These are phyloP conservation scores for Platycheirus albimanus DNA, from an alignment of 2,888 invertebrate species.

Conservation along the genomic window DNA sequence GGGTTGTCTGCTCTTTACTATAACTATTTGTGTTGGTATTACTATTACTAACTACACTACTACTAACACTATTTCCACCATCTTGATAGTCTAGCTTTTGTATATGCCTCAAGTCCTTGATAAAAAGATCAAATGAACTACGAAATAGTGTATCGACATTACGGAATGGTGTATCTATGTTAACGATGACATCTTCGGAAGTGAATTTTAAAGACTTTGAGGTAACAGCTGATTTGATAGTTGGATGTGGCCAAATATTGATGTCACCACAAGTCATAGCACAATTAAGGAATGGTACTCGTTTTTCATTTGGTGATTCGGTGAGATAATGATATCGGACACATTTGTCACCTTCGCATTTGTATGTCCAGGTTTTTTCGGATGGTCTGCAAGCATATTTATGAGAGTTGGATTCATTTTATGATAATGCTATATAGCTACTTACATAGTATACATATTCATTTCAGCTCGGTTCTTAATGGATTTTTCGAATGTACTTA, in stretches of 20 bases:
- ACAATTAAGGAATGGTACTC: conserved; percentile 88
- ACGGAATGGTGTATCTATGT: conserved; percentile 79
- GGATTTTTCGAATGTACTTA: conserved; percentile 79
- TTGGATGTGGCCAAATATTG: conserved; percentile 92
- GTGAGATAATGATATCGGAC: conserved; percentile 84
- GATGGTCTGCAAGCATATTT: conserved; percentile 78
- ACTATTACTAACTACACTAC: conserved; percentile 45
- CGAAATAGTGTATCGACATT: conserved; percentile 79
- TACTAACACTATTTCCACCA: conserved; percentile 40
- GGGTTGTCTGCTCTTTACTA: conserved; percentile 56
- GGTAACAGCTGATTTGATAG: conserved; percentile 87
- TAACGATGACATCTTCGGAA: conserved; percentile 79
- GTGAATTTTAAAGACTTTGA: conserved; percentile 85
- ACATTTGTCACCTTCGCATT: conserved; percentile 88
- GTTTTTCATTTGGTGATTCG: conserved; percentile 80
- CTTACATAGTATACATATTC: conserved; percentile 79
- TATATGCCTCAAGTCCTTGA: conserved; percentile 80
- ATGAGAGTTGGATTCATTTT: no score
- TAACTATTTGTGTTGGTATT: conserved; percentile 55
- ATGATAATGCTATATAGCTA: conserved; percentile 22
- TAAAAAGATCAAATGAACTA: conserved; percentile 80
- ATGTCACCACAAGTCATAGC: conserved; percentile 89
- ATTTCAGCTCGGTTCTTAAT: conserved; percentile 76
- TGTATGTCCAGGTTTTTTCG: conserved; percentile 89
- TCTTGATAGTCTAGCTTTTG: conserved; percentile 78